A percentile compares a stretch with the other conserved stretches of the same genome.
These are phyloP conservation scores for Leucopsar rothschildi DNA, from an alignment of 2,113 vertebrate species.

Conservation along the genomic window DNA sequence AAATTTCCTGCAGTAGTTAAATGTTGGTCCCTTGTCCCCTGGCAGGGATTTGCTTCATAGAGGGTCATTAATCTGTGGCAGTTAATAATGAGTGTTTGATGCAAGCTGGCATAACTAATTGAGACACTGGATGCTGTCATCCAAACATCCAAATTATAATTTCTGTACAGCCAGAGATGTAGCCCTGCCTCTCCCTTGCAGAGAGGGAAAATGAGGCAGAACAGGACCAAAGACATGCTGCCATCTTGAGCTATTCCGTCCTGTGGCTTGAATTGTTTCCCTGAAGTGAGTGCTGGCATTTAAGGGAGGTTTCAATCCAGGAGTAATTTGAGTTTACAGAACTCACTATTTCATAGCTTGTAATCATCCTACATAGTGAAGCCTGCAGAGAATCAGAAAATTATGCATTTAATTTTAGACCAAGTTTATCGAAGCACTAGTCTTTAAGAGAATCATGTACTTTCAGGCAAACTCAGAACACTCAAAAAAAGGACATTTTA, in stretches of 20 bases:
- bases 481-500: not conserved
- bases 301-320: not conserved
- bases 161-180: not conserved
- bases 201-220: not conserved
- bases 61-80: not conserved
- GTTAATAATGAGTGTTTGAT: not conserved
- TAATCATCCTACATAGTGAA: not conserved
- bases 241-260: not conserved
- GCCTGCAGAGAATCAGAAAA: not conserved
- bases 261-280: not conserved
- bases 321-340: not conserved
- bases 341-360: not conserved
- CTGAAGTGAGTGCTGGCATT: not conserved
- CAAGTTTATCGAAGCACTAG: not conserved
- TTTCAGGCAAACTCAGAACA: not conserved
- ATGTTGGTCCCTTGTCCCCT: not conserved
- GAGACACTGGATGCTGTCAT: not conserved
- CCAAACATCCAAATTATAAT: not conserved
- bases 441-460: not conserved
- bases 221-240: not conserved
- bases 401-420: not conserved
- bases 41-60: not conserved
- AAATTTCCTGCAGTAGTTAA: not conserved
- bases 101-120: not conserved
- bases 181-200: not conserved